A percentile compares a stretch with the other conserved stretches of the same genome.
These are phyloP conservation scores for Lepus americanus DNA, from an alignment of 2,113 vertebrate species.

Conservation along the genomic window DNA sequence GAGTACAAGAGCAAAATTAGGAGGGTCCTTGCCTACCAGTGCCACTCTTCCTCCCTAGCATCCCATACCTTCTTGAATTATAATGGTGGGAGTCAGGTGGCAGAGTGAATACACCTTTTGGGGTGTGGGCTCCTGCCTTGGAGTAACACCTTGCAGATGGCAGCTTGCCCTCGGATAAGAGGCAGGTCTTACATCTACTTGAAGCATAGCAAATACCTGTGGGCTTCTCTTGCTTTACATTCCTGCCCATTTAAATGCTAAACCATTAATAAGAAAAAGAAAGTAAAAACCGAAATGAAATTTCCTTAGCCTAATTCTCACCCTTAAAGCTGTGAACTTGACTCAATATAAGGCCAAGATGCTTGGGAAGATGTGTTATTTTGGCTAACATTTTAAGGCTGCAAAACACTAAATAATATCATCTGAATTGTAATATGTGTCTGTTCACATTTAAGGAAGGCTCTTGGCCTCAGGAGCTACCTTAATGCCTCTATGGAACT, in stretches of 20 bases:
- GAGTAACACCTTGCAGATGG: not conserved
- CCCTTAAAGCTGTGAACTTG: not conserved
- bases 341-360: not conserved
- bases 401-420: not conserved
- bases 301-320: not conserved
- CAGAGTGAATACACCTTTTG: not conserved
- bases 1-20: no score
- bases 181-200: rapidly evolving
- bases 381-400: not conserved
- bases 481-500: not conserved
- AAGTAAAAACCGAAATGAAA: not conserved
- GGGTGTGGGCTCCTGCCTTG: not conserved
- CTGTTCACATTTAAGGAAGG: not conserved
- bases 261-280: not conserved
- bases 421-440: rapidly evolving
- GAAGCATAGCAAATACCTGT: not conserved
- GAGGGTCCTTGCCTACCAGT: not conserved
- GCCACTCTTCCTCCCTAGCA: not conserved
- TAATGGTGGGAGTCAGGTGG: not conserved
- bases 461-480: not conserved
- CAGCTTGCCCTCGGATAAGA: no score
- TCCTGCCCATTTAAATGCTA: not conserved
- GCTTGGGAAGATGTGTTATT: not conserved
- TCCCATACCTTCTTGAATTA: not conserved
- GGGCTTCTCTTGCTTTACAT: not conserved